Evolutionary conservation across 2,113 vertebrate species (phyloP), one percentile per base, ranked within the genome.

Genomic region (Callocephalon fimbriatum): DNA sequence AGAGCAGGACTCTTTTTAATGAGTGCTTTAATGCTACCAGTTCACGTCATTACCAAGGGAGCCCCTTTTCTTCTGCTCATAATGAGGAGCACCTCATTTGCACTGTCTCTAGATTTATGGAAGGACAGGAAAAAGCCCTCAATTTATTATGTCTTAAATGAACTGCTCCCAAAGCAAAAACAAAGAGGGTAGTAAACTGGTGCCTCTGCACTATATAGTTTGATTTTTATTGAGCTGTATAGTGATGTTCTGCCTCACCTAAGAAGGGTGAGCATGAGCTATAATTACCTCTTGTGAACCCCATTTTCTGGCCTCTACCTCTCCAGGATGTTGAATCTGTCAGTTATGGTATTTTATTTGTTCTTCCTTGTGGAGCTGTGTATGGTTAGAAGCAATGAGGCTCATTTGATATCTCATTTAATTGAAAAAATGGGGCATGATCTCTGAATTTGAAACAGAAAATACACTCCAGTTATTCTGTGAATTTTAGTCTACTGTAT

Each of bases 61-160:
- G 93, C 79, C 70, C 95, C 96, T 98, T 95, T 89, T 73, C 80
- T 97, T 97, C 89, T 87, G 95, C 87, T 95, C 23, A 0, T 98
- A 98, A 98, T 98, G 97, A 98, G 97, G 90, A 94, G 54, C 94
- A 96, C 97, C 98, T 98, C 97, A 98, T 98, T 98, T 98, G 97
- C 92, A 96, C 97, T 82, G 91, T 97, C 94, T 89, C 89, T 92
- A 88, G 97, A 98, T 98, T 98, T 98, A 98, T 98, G 91, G 95
- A 87, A 78, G 95, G 80, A 89, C 62, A 48, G 93, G 90, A 44
- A 86, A 91, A 91, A 92, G 92, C 5, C 91, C 96, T 90, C 89
- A 63, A 97, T 98, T 98, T 98, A 98, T 98, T 97, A 90, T 90
- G 54, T 96, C 97, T 98, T 98, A 98, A 98, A 98, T 90, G 97